Base-by-base conservation (phyloP, 2,113 vertebrate species). In the Urocynchramus pylzowi region DNA sequence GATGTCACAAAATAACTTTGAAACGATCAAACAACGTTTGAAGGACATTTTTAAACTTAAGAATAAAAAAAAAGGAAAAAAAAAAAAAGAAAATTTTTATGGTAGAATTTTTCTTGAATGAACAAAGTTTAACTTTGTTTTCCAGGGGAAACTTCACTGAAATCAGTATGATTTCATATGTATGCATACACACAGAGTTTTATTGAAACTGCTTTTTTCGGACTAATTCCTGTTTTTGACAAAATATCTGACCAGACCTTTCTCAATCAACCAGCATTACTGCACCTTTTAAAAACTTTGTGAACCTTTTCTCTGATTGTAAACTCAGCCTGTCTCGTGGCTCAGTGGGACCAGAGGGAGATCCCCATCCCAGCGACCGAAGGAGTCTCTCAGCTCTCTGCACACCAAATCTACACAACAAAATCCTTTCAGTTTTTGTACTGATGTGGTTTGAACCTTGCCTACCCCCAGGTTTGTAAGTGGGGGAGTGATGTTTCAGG, bases 81-180 rank as follows among this genome's bases (percentile, higher is more conserved):
- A 60, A 61, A 5, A 31, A 49, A 41, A 10, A 7, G 11, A 2
- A 12, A 22, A 13, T 88, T 92, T 95, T 93, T 85, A 91, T 83
- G 74, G 90, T 81, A 96, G 65, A 92, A 63, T 87, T 94, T 96
- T 96, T 95, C 92, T 96, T 78, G 93, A 89, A 91, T 4, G 47
- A 97, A 84, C 87, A 91, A 96, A 97, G 93, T 96, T 87, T 83
- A 76, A 93, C 95, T 93, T 94, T 89, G 94, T 95, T 95, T 97
- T 93, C 86, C 86, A 95, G 93, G 94, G 91, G 94, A 95, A 90
- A 54, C 69, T 9, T 89, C 73, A 47, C 68, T 90, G 94, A 88
- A 86, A 93, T 96, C 85, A 65, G 71, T 88, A n/a, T 65, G 92
- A 92, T 95, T 95, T 95, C 92, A 16, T 88, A 89, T 68, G 78